Percentiles rank a stretch among this genome's conserved stretches.
Conservation (phyloP, 2,113 vertebrate genomes). For the Thamnaconus septentrionalis region DNA sequence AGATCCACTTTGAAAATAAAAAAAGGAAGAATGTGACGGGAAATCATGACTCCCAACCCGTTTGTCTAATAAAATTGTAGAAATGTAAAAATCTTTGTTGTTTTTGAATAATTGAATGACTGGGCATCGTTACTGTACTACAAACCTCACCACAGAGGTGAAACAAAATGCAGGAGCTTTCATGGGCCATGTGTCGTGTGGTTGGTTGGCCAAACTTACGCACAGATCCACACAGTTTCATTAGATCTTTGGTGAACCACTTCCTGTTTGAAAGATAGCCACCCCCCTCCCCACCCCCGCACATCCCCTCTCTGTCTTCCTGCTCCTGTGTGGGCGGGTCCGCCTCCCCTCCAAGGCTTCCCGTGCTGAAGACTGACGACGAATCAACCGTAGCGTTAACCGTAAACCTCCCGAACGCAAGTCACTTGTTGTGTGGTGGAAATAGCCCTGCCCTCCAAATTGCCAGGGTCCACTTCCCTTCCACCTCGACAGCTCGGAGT, state of each 20-base stretch:
- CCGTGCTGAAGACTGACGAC: slow-evolving; percentile 44
- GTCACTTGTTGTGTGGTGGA: slow-evolving; percentile 14
- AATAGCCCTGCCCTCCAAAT: not conserved
- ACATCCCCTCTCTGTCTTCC: slow-evolving; percentile 30
- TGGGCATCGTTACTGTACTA: too few species aligned
- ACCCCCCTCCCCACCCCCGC: slow-evolving; percentile 7
- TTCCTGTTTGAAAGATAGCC: slow-evolving; percentile 28
- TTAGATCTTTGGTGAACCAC: slow-evolving; percentile 30
- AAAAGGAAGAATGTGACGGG: too few species aligned
- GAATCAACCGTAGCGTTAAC: slow-evolving; percentile 44
- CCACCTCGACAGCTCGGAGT: slow-evolving; percentile 62
- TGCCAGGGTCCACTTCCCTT: slow-evolving; percentile 39
- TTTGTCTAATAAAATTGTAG: too few species aligned
- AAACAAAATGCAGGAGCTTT: too few species aligned
- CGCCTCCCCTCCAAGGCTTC: slow-evolving; percentile 45
- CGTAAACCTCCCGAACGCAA: slow-evolving; percentile 37
- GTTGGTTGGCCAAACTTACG: too few species aligned
- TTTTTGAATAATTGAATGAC: too few species aligned
- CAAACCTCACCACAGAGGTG: too few species aligned
- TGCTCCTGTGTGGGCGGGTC: slow-evolving; percentile 41
- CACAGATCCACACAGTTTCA: not conserved
- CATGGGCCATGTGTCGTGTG: too few species aligned
- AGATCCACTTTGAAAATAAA: slow-evolving; percentile 5
- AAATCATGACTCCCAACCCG: too few species aligned
- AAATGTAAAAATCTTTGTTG: too few species aligned